Conservation (phyloP, 2,113 vertebrate genomes). For the Sebastes fasciatus region DNA sequence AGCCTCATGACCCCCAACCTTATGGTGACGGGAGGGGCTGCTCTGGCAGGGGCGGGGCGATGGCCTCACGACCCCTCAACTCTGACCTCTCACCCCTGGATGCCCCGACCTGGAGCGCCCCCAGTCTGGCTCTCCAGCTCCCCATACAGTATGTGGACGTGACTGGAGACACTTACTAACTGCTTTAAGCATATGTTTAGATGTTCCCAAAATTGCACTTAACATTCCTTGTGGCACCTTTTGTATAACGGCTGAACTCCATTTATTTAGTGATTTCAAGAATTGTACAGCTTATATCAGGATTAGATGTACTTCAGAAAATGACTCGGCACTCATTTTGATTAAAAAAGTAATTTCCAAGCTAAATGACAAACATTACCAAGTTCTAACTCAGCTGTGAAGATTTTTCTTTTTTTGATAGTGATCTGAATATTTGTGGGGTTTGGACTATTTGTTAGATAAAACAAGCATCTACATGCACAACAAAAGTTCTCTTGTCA, state of each 20-base stretch:
- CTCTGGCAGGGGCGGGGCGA: slow-evolving; percentile 86
- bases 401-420: background rate
- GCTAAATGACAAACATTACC: background rate
- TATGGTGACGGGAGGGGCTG: slow-evolving; percentile 94
- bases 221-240: background rate
- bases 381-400: background rate
- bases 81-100: slow-evolving; percentile 93
- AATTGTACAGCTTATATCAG: too few species aligned
- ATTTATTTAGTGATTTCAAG: background rate
- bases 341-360: background rate
- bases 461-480: background rate
- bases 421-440: background rate
- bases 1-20: slow-evolving; percentile 92
- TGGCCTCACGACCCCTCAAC: slow-evolving; percentile 94
- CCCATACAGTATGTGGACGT: slow-evolving; percentile 84
- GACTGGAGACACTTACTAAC: background rate
- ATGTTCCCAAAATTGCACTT: background rate
- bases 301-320: background rate
- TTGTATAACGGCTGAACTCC: background rate
- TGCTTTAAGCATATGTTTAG: background rate
- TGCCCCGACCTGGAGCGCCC: slow-evolving; percentile 90
- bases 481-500: background rate
- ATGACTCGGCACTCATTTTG: background rate
- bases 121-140: slow-evolving; percentile 94
- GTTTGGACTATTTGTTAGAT: background rate